Conservation (phyloP, 2,797 vertebrate genomes). For the Tenualosa thibaudeaui region DNA sequence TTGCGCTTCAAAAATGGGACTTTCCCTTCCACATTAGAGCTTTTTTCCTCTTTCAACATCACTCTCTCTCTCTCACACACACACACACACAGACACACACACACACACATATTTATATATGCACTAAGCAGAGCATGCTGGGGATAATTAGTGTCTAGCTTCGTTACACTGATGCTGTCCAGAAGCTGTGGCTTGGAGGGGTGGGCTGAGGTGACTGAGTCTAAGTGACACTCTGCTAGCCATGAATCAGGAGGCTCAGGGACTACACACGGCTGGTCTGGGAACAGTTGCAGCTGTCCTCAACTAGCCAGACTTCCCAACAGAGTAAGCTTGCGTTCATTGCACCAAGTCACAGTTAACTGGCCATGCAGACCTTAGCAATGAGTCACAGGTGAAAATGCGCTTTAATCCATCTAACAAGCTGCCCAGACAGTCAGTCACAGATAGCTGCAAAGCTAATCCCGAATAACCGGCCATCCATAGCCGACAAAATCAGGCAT, state of each 20-base stretch:
- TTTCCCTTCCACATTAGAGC: constrained; percentile 11
- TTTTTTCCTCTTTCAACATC: neutral
- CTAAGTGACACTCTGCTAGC: constrained; percentile 45
- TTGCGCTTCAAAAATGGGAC: neutral
- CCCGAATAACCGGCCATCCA: neutral
- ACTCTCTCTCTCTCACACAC: constrained; percentile 26
- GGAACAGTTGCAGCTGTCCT: neutral
- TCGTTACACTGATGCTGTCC: constrained; percentile 56
- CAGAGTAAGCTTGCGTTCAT: neutral
- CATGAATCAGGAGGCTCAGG: neutral
- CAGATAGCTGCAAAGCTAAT: neutral
- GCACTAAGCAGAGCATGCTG: constrained; percentile 30
- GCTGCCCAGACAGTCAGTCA: neutral
- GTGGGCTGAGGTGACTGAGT: constrained; percentile 56
- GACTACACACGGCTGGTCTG: neutral
- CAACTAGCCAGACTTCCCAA: neutral
- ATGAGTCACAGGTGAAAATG: neutral
- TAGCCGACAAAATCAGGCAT: neutral
- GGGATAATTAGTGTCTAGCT: constrained; percentile 51
- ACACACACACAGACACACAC: neutral
- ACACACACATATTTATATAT: constrained; percentile 45
- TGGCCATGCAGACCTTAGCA: neutral
- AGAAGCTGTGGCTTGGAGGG: constrained; percentile 50
- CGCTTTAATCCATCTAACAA: neutral
- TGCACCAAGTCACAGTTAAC: neutral